Evolutionary conservation across 2,888 invertebrate genomes (phyloP).

Genomic region (Nemurella pictetii): DNA sequence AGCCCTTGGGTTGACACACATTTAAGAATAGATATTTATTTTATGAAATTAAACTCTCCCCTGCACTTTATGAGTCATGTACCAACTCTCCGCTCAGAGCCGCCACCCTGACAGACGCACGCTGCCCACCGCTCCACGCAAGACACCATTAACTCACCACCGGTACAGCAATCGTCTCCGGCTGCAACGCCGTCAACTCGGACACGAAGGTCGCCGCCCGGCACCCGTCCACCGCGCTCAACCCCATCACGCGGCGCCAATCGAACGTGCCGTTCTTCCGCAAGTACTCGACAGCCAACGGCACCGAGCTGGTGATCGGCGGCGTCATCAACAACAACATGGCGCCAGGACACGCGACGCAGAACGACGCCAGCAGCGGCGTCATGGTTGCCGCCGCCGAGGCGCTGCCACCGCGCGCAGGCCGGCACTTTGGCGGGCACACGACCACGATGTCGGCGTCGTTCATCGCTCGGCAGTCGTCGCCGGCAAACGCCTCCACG

Average conservation of each 20-base stretch:
- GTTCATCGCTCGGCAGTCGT: constrained; percentile 49
- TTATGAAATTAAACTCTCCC: too few relatives aligned
- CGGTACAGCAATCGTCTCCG: constrained; percentile 63
- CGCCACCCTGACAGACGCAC: too few relatives aligned
- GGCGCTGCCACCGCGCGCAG: constrained; percentile 38
- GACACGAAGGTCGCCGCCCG: constrained; percentile 77
- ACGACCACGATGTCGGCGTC: constrained; percentile 68
- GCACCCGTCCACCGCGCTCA: constrained; percentile 72
- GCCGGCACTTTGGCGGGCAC: constrained; percentile 57
- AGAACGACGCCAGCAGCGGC: background rate
- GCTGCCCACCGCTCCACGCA: background rate
- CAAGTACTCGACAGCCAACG: constrained; percentile 68
- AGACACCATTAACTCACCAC: background rate
- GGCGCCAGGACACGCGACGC: constrained; percentile 48
- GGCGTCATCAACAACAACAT: constrained; percentile 55
- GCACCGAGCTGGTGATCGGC: constrained; percentile 70
- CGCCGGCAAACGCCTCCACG: constrained; percentile 50
- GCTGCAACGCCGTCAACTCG: constrained; percentile 63
- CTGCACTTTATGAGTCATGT: too few relatives aligned
- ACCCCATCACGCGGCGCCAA: constrained; percentile 69
- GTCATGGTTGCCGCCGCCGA: background rate
- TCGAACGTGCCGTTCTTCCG: constrained; percentile 67
- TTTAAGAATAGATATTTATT: too few relatives aligned
- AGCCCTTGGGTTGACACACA: too few relatives aligned
- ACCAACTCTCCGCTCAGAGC: too few relatives aligned